These are phyloP conservation scores for Megalurothrips usitatus DNA, from an alignment of 2,888 invertebrate species.

Conservation along the genomic window DNA sequence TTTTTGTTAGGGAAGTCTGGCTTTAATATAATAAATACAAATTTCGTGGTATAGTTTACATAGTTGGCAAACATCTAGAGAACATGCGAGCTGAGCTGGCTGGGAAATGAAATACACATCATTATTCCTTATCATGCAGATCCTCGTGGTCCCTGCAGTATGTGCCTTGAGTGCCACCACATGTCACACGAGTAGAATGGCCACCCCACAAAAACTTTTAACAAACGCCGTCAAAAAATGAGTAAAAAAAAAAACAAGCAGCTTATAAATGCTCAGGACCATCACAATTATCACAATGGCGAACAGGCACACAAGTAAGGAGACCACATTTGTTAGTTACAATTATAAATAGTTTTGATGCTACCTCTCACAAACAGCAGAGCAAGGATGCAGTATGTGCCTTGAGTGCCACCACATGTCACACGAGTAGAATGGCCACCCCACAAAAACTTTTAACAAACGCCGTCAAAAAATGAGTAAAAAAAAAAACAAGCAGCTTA, in stretches of 20 bases:
- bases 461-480: not conserved
- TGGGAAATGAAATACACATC: not conserved
- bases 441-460: not conserved
- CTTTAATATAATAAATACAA: no score
- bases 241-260: not conserved
- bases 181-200: not conserved
- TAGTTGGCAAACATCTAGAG: no score
- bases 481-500: not conserved
- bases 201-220: not conserved
- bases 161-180: not conserved
- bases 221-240: not conserved
- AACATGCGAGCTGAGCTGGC: not conserved
- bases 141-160: not conserved
- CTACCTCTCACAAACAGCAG: not conserved
- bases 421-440: not conserved
- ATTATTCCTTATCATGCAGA: not conserved
- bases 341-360: not conserved
- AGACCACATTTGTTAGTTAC: not conserved
- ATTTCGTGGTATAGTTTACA: no score
- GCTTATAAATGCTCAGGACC: not conserved
- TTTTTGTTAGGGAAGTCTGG: no score
- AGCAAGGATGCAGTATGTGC: not conserved
- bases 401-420: not conserved
- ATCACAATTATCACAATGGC: not conserved
- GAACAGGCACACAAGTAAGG: not conserved